These are phyloP conservation scores for Pogonomyrmex californicus DNA, from an alignment of 1,140 invertebrate genomes.

Conservation along the genomic window DNA sequence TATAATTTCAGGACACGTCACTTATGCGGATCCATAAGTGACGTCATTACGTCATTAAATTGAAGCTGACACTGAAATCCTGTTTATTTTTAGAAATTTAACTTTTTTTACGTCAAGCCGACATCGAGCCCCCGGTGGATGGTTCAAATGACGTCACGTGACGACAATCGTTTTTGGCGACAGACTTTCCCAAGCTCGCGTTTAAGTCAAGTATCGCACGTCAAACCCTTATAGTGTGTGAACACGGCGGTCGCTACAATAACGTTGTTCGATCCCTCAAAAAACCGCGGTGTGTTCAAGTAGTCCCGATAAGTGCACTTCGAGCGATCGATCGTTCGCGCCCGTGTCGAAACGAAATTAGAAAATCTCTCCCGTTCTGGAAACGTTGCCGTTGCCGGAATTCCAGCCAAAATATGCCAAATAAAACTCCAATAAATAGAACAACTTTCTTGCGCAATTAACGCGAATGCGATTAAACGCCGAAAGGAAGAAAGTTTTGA, in stretches of 20 bases:
- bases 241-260: constrained; percentile 83
- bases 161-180: constrained; percentile 35
- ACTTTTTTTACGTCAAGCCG: neutral
- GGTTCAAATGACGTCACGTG: constrained; percentile 1
- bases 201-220: constrained; percentile 64
- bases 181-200: constrained; percentile 72
- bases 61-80: neutral
- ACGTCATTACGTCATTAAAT: neutral
- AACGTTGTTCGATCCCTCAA: constrained; percentile 70
- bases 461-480: neutral
- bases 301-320: constrained; percentile 74
- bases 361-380: neutral
- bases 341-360: neutral
- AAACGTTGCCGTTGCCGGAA: neutral
- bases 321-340: constrained; percentile 9
- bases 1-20: neutral
- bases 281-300: constrained; percentile 76
- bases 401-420: neutral
- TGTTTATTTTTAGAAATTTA: neutral
- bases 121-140: neutral
- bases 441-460: constrained; percentile 20
- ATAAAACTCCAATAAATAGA: neutral
- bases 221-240: constrained; percentile 76
- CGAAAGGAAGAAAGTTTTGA: neutral
- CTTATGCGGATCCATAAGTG: neutral